Evolutionary conservation across 2,113 vertebrate genomes (phyloP), one percentile per base, ranked within the genome.

Genomic region (Mustela lutreola): DNA sequence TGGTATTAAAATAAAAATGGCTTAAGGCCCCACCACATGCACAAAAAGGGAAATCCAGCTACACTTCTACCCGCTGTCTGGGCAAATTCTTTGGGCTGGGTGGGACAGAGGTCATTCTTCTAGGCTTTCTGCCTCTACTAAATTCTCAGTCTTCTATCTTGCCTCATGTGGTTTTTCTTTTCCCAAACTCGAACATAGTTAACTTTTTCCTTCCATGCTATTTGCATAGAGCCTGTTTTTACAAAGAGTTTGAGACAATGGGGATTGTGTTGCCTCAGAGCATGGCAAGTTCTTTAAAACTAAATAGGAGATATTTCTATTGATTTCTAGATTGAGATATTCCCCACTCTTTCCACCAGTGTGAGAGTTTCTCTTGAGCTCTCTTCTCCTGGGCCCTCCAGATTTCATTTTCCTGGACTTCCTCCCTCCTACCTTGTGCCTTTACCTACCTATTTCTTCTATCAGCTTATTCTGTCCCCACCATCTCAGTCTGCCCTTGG

Each of bases 211-310:
- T 78, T 94, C 50, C 50, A 48, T 53, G 28, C 28, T 50, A 36
- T 73, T 79, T 58, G 36, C 31, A 31, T 31, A 0, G 15, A 82
- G 5, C 10, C 67, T 1, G 8, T 73, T 94, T 81, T 73, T 39
- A 91, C 81, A 91, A 85, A 80, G 9, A 8, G 9, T 93, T 88
- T 94, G 28, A 58, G 80, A 71, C 92, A 94, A 90, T 10, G 45
- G 63, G 15, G n/a, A 76, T 19, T 65, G n/a, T 2, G 14, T 26
- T 80, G 7, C 12, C 33, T 45, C 19, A 71, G 56, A 97, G 45
- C 56, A 87, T 14, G 63, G 58, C 15, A 81, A 87, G 19, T 84
- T 89, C 48, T 75, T 82, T 45, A 83, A 91, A 79, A 62, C 24
- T 48, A 87, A 94, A 45, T 28, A 36, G 10, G 19, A 19, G 78